Conservation (phyloP, 2,797 vertebrate genomes). For the Varecia variegata region DNA sequence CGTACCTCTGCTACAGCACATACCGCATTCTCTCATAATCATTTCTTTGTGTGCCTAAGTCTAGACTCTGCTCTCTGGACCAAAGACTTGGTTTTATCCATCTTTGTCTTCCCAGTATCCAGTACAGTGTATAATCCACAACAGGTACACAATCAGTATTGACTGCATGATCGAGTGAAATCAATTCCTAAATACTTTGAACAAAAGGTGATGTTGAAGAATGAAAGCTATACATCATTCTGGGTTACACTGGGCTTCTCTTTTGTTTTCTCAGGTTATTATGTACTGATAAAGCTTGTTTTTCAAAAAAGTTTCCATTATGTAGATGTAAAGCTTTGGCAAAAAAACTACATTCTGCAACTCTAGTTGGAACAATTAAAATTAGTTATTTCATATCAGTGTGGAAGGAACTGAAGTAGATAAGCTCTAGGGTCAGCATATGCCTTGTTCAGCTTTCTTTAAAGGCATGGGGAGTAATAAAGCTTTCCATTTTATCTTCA, state of each 20-base stretch:
- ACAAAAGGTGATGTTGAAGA: conserved; percentile 16
- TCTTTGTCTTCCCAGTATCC: conserved; percentile 21
- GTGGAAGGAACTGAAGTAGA: conserved; percentile 72
- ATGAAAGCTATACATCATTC: conserved; percentile 28
- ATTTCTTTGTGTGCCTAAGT: background rate
- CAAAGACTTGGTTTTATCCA: conserved; percentile 36
- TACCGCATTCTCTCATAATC: background rate
- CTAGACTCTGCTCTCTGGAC: conserved; percentile 26
- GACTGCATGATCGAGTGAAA: conserved; percentile 47
- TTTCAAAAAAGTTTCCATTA: conserved; percentile 14
- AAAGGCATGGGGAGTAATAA: conserved; percentile 84
- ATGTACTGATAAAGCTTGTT: conserved; percentile 38
- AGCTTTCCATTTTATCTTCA: conserved; percentile 82
- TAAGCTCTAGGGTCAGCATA: conserved; percentile 79
- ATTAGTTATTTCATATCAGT: conserved; percentile 73
- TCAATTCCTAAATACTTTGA: conserved; percentile 51
- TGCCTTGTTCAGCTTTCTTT: conserved; percentile 83
- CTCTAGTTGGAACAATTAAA: conserved; percentile 71
- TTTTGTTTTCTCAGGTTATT: conserved; percentile 35
- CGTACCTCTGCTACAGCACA: background rate
- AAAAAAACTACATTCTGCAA: conserved; percentile 56
- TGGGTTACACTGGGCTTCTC: background rate
- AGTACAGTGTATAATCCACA: conserved; percentile 31
- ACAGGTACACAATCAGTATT: conserved; percentile 10
- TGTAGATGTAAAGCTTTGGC: conserved; percentile 30